phyloP scores from a whole-genome alignment of 2,797 vertebrate genomes.

The Potorous gilbertii region DNA sequence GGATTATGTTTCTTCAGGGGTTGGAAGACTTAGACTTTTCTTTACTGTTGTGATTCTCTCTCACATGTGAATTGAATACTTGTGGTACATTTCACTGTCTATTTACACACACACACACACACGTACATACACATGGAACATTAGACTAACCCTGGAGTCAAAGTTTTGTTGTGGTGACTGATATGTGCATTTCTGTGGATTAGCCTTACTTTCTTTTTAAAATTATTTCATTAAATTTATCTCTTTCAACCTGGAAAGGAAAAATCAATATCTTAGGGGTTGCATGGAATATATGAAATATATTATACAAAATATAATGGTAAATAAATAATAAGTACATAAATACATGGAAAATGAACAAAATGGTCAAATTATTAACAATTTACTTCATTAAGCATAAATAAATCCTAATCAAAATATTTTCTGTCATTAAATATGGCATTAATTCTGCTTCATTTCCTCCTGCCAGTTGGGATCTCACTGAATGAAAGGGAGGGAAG shows the following conservation, averaged over 20 bases:
- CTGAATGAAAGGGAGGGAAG: not conserved
- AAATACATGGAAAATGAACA: constrained; percentile 65
- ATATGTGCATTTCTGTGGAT: constrained; percentile 63
- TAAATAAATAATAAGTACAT: not conserved
- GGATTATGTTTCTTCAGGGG: constrained; percentile 85
- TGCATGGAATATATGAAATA: not conserved
- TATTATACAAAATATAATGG: no score
- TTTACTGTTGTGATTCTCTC: constrained; percentile 63
- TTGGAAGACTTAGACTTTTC: constrained; percentile 75
- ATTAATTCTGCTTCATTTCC: not conserved
- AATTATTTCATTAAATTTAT: constrained; percentile 72
- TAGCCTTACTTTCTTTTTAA: constrained; percentile 2
- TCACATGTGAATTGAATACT: constrained; percentile 61
- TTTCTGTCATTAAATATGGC: constrained; percentile 38
- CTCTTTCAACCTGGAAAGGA: constrained; percentile 73
- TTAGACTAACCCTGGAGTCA: constrained; percentile 57
- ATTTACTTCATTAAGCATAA: constrained; percentile 67
- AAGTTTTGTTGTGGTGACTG: constrained; percentile 65
- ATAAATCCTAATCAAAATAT: constrained; percentile 65
- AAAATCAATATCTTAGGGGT: constrained; percentile 70
- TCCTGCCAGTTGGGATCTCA: not conserved
- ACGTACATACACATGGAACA: not conserved
- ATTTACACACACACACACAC: not conserved
- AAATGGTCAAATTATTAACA: constrained; percentile 72
- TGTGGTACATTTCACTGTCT: not conserved